Evolutionary conservation across 2,888 invertebrate genomes (phyloP), one percentile per base, ranked within the genome.

Genomic region (Heliconius sara): DNA sequence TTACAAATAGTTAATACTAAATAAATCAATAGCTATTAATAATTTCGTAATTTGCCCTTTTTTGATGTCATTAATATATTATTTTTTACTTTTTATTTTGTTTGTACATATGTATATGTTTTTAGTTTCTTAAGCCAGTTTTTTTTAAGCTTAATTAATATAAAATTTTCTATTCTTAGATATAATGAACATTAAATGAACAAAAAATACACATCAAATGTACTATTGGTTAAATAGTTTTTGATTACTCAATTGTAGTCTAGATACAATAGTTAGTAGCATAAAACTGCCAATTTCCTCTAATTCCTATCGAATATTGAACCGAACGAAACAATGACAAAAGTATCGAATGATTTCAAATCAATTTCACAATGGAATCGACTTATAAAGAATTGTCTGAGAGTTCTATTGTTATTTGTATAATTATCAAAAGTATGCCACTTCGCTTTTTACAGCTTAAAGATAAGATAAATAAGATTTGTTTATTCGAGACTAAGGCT

Each of bases 291-390:
- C 78, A 78, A 77, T 80, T 73, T 74, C 30, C 27, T 73, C 72
- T 73, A 78, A 81, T 78, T 68, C 52, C 16, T 66, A 70, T 73
- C n/a, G 52, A n/a, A 22, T 75, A 43, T 71, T 70, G 52, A 79
- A 77, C 79, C n/a, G 19, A 12, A 65, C 43, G 72, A 30, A 57
- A 57, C 57, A 72, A 72, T 27, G 72, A 57, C 27, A 57, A 72
- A 34, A n/a, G 74, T 13, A 68, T 76, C 34, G 66, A 74, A 72
- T 72, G 73, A 70, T 74, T 74, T 76, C 30, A 70, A 76, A 81
- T 81, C 78, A 60, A 77, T 81, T 78, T 80, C 76, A 81, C 80
- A 81, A 81, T 78, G 70, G 80, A 80, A 78, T 80, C 75, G 78
- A 73, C 22, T 81, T 63, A 57, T 68, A 34, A 66, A 65, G 60